Percentiles rank a stretch among this genome's conserved stretches.
These are phyloP conservation scores for Epiblema foenella DNA, from an alignment of 2,888 invertebrate species.

Conservation along the genomic window DNA sequence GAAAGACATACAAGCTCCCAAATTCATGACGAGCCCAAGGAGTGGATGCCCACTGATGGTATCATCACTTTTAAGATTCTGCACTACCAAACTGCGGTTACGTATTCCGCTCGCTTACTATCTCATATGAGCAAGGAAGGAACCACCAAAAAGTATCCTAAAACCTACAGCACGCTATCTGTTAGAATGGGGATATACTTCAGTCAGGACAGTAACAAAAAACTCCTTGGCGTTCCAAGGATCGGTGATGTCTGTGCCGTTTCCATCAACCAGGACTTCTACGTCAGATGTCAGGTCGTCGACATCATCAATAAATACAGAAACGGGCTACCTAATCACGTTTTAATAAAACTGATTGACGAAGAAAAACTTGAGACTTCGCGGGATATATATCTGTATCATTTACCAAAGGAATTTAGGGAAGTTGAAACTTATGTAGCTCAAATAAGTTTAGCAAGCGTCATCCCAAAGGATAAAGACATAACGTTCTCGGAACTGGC, in stretches of 20 bases:
- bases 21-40: slow-evolving; percentile 79
- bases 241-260: slow-evolving; percentile 86
- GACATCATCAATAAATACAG: slow-evolving; percentile 67
- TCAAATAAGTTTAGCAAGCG: slow-evolving; percentile 66
- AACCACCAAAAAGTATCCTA: slow-evolving; percentile 60
- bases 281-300: slow-evolving; percentile 84
- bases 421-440: slow-evolving; percentile 74
- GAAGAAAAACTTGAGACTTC: slow-evolving; percentile 79
- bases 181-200: slow-evolving; percentile 73
- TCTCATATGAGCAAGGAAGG: slow-evolving; percentile 55
- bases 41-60: slow-evolving; percentile 82
- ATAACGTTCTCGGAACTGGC: slow-evolving; percentile 70
- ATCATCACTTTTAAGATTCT: slow-evolving; percentile 84
- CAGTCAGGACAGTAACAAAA: slow-evolving; percentile 65
- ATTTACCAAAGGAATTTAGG: slow-evolving; percentile 81
- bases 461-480: slow-evolving; percentile 74
- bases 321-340: slow-evolving; percentile 61
- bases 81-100: slow-evolving; percentile 85
- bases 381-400: slow-evolving; percentile 71
- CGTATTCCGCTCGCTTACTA: slow-evolving; percentile 85
- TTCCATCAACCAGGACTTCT: slow-evolving; percentile 73
- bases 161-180: slow-evolving; percentile 64
- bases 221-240: slow-evolving; percentile 69
- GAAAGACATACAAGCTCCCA: slow-evolving; percentile 86
- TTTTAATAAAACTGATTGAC: slow-evolving; percentile 86